Base-by-base conservation (phyloP, 1,140 invertebrate species). In the Pentalonia nigronervosa region DNA sequence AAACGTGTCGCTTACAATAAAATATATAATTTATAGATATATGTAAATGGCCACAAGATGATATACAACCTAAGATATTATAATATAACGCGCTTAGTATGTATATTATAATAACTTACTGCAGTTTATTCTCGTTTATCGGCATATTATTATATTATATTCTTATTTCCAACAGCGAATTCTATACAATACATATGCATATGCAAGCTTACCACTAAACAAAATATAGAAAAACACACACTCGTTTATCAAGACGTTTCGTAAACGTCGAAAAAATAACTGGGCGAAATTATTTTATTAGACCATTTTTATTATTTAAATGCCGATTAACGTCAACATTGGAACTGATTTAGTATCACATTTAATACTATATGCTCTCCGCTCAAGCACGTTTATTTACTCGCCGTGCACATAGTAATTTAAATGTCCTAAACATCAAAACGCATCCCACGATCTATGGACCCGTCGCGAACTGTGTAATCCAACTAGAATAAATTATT, bases 251-350 rank as follows among this genome's bases (percentile, higher is more conserved):
- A 41, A 45, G 36, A 45, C 11, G 36, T 45, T 86, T 45, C 23
- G 41, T 45, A 86, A 41, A 86, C 21, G 41, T 86, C 41, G 41
- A 45, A 45, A 41, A 86, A 86, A 45, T 45, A 47, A 86, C 83
- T 36, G 21, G 23, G 11, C 6, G 23, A 86, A 9, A 30, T 41
- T 36, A 86, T 86, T 86, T 86, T 45, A 86, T 23, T 30, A 30
- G 17, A 86, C 41, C 36, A 30, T 84, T 86, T 86, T 41, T 86
- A 30, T 86, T 30, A 86, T 45, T 86, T 86, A 86, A 86, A 86
- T 45, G 11, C 83, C 83, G 83, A 45, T 86, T 86, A 86, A 45
- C 11, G 83, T 86, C 83, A 86, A 83, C 34, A 14, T 83, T 3
- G 81, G 21, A 36, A 8, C 20, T n/a, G 81, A 83, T 83, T 83